phyloP scores from a whole-genome alignment of 2,797 vertebrate genomes.

The Cossypha niveicapilla region DNA sequence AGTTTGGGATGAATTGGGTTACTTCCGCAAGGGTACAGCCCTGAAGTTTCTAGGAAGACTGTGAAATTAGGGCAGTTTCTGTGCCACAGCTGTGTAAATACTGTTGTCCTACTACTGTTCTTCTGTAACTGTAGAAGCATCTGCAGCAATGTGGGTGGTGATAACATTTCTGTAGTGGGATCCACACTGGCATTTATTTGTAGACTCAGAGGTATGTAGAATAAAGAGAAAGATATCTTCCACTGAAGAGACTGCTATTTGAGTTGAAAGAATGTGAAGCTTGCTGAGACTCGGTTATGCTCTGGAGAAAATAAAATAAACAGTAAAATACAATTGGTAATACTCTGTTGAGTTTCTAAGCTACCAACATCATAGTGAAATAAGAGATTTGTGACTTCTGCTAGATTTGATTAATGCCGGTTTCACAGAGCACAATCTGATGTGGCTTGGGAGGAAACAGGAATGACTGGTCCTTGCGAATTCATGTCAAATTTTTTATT shows the following conservation, averaged over 20 bases:
- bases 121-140: background rate
- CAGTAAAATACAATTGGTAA: background rate
- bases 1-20: background rate
- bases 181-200: background rate
- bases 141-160: background rate
- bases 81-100: background rate
- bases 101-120: background rate
- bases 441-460: background rate
- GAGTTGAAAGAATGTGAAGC: background rate
- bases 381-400: background rate
- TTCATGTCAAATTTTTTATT: background rate
- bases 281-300: background rate
- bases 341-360: conserved; percentile 7
- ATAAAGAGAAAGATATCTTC: background rate
- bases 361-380: background rate
- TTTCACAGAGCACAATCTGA: background rate
- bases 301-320: conserved; percentile 8
- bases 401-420: background rate
- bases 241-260: background rate
- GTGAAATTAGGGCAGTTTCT: background rate
- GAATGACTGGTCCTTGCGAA: background rate
- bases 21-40: background rate
- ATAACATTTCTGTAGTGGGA: background rate
- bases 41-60: background rate
- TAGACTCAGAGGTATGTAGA: background rate